A percentile compares a stretch with the other conserved stretches of the same genome.
These are phyloP conservation scores for Anas platyrhynchos DNA, from an alignment of 2,113 vertebrate species.

Conservation along the genomic window DNA sequence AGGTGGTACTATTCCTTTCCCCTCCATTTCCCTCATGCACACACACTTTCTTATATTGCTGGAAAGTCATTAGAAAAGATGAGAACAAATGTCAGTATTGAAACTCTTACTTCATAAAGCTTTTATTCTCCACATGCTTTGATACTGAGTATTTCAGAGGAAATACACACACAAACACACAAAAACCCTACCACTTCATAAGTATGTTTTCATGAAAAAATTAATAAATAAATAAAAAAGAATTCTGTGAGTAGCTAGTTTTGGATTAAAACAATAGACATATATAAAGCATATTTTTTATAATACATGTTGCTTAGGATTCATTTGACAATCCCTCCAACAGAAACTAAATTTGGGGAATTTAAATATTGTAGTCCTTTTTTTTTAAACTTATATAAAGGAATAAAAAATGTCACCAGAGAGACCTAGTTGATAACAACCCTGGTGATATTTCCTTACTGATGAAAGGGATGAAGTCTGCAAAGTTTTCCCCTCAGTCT, in stretches of 20 bases:
- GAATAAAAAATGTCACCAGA: neutral
- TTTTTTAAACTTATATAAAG: neutral
- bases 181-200: too few species aligned
- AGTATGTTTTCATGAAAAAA: neutral
- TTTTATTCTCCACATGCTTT: neutral
- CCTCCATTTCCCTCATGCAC: neutral
- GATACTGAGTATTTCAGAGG: accelerated
- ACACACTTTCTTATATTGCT: neutral
- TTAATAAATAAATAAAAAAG: neutral
- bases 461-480: neutral
- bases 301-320: neutral
- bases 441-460: accelerated
- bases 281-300: neutral
- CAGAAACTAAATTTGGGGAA: neutral
- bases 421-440: neutral
- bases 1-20: neutral
- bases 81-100: neutral
- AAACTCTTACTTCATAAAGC: neutral
- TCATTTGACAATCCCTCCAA: neutral
- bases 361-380: neutral
- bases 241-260: accelerated
- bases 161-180: too few species aligned
- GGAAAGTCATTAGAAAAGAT: neutral
- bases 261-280: neutral
- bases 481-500: neutral